phyloP scores from a whole-genome alignment of 2,113 vertebrate species.

The Urocynchramus pylzowi region DNA sequence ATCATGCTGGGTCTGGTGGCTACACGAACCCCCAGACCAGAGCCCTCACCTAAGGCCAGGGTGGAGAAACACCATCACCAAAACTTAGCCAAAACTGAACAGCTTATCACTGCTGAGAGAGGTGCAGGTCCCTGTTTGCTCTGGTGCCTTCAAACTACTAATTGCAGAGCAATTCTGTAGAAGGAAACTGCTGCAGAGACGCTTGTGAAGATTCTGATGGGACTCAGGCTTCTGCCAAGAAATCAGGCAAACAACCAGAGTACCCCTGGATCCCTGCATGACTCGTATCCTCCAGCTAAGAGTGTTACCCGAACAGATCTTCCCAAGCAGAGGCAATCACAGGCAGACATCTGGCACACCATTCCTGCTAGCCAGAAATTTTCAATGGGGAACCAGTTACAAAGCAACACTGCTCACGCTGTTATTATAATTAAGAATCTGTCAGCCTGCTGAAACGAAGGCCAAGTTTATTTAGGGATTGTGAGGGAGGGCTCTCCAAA shows the following conservation, averaged over 20 bases:
- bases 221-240: background rate
- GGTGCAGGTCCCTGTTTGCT: background rate
- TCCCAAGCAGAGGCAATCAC: constrained; percentile 7
- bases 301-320: background rate
- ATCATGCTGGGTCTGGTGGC: background rate
- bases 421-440: constrained; percentile 46
- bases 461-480: constrained; percentile 9
- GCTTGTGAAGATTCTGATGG: background rate
- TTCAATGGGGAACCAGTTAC: constrained; percentile 23
- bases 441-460: background rate
- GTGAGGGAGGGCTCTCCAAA: background rate
- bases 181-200: background rate
- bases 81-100: background rate
- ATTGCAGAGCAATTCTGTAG: background rate
- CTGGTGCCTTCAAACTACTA: background rate
- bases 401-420: background rate
- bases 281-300: constrained; percentile 18
- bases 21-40: background rate
- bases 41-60: background rate
- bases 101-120: background rate
- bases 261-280: background rate
- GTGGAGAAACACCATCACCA: background rate
- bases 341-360: constrained; percentile 35
- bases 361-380: background rate
- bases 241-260: background rate